These are phyloP conservation scores for Hydrochoerus hydrochaeris DNA, from an alignment of 2,113 vertebrate species.

Conservation along the genomic window DNA sequence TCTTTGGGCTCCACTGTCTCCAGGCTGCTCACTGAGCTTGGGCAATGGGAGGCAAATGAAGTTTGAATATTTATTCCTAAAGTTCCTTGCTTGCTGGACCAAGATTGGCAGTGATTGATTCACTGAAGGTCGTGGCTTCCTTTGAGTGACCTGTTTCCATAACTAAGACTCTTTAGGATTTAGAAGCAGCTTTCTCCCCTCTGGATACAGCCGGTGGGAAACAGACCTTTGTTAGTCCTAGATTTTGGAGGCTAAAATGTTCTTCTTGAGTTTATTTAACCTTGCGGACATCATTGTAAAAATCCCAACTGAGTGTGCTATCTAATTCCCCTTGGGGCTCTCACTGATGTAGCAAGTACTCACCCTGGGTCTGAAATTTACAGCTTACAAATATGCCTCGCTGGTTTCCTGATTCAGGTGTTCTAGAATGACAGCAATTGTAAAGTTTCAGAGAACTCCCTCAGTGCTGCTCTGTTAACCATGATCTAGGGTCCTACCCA, in stretches of 20 bases:
- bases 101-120: background rate
- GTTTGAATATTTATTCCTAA: background rate
- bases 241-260: background rate
- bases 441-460: background rate
- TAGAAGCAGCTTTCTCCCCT: background rate
- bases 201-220: too few species aligned
- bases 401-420: background rate
- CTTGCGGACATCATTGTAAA: background rate
- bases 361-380: background rate
- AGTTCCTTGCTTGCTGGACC: background rate
- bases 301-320: background rate
- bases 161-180: background rate
- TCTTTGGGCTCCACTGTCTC: background rate
- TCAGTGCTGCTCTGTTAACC: background rate
- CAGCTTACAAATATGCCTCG: background rate
- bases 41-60: background rate
- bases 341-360: background rate
- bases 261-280: background rate
- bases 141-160: fast-evolving
- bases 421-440: background rate
- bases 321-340: background rate
- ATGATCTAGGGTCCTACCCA: background rate
- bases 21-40: background rate
- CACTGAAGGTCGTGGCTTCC: background rate
- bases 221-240: background rate